Base-by-base conservation (phyloP, 2,888 invertebrate genomes). In the Slavum lentiscoides region DNA sequence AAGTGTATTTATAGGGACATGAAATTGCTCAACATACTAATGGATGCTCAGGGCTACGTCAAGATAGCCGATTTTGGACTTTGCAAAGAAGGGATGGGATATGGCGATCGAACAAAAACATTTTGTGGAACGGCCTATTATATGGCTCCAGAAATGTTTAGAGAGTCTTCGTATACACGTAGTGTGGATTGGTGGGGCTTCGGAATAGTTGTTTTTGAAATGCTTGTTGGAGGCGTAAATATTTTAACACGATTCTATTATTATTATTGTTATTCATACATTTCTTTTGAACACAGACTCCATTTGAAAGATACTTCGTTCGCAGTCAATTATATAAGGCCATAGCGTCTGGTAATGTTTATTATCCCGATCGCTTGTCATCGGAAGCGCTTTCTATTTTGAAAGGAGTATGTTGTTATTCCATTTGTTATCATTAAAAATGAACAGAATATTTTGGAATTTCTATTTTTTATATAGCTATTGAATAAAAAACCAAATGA, bases 161-260 rank as follows among this genome's bases (percentile, higher is more conserved):
- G 98, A 0, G 99, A 99, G 86, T 96, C 97, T 5, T 95, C 97
- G 0, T 99, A 99, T 87, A 99, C 99, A 1, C 91, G 99, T 83
- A 97, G 98, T 70, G 99, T 99, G 8, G 99, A 99, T 88, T 99
- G 99, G 99, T 99, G 99, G 99, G 99, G 98, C 9, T 91, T 99
- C 69, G 99, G 99, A 68, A 99, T 99, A 21, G 90, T 99, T 83
- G 97, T 99, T 86, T 99, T 98, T 88, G 99, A 99, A 89, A 99
- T 99, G 99, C 90, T 99, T 85, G 98, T 99, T 82, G 98, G 98
- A 83, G 98, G 98, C 90, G 94, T 94, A 85, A 88, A 87, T 84
- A 80, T 49, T 72, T 2, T 5, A 23, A n/a, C n/a, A n/a, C n/a
- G n/a, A 19, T 73, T 7, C 21, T 23, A 23, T 30, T 55, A 23